Base-by-base conservation (phyloP, 2,113 vertebrate genomes). In the Calidris pugnax region DNA sequence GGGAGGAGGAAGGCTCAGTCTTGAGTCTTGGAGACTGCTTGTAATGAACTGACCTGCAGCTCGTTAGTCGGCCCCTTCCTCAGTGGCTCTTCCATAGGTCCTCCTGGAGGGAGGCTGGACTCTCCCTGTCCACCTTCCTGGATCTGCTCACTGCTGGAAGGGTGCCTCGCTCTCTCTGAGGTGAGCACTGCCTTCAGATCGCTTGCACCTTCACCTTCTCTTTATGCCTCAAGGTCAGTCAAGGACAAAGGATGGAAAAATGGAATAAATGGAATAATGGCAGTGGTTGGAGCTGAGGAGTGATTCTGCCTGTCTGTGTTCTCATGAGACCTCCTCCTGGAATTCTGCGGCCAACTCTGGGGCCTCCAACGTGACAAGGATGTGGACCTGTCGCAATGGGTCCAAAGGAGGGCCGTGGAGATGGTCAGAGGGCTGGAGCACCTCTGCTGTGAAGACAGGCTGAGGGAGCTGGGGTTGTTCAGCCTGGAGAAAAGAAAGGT, bases 71-170 rank as follows among this genome's bases (percentile, higher is more conserved):
- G 7, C 11, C 28, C 39, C 21, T 45, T 69, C 62, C 48, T 47
- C 12, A 0, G 3, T 3, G 23, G 16, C n/a, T 33, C 0, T 32
- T 56, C 2, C 0, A 0, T 4, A 2, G 13, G 14, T 62, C 22
- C 4, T 43, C 16, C 10, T 0, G 41, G 30, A 32, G 50, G 45
- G 17, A 26, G 43, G 37, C 32, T 47, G 50, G 28, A 43, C 22
- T 22, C 12, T 9, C 37, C 23, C 35, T 5, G 13, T 19, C 53
- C 8, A 7, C 2, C 0, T 53, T 59, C 50, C 39, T 24, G 33
- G 86, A 20, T 6, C 6, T 32, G 27, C 12, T 55, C 0, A 0
- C 30, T 47, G 45, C 19, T 28, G 4, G 30, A 19, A 39, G 15
- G 32, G 37, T 43, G 48, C 33, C 14, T 23, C 15, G 3, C 43